Evolutionary conservation across 1,140 invertebrate species (phyloP), one percentile per base, ranked within the genome.

Genomic region (Drosophila pandora): DNA sequence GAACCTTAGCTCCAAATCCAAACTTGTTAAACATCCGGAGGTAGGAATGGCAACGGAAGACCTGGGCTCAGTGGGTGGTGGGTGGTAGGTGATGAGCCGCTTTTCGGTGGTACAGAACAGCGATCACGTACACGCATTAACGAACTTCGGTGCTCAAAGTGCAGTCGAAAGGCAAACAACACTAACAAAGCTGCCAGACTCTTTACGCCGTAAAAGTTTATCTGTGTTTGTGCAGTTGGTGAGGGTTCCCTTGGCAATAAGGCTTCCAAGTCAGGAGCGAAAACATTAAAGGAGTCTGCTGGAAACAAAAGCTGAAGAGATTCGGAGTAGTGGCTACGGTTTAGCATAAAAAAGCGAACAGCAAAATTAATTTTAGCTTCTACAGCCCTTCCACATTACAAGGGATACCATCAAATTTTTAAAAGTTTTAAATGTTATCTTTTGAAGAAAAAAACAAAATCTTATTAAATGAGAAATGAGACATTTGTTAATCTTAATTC

Each of bases 71-170:
- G 0, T 10, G 32, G 32, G 8, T 2, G 32, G 10, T 34, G 32
- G 32, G 32, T 12, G 34, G 10, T 37, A 10, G 69, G 62, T 58
- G 62, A 76, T 77, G 56, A 56, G 56, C 54, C 49, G 48, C 34
- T 70, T 43, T 61, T 13, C 32, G 52, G 28, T 52, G 62, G 63
- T 88, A 63, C 56, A 12, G 57, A 82, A 83, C 79, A 52, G 71
- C 75, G 48, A 76, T 82, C 83, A 88, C 83, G 83, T 88, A 89
- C 68, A 82, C 83, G 79, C 83, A 88, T 88, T 88, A 88, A 88
- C 79, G 67, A 88, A 88, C 76, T 83, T 88, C 57, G 71, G 68
- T 76, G 83, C 83, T 83, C 87, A 71, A 88, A 88, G 71, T 78
- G 82, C 74, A 85, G 74, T 87, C 77, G 74, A 82, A 69, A 68